Percentiles rank a stretch among this genome's conserved stretches.
phyloP scores from a whole-genome alignment of 2,888 invertebrate species.

The Oeneis ivallda region DNA sequence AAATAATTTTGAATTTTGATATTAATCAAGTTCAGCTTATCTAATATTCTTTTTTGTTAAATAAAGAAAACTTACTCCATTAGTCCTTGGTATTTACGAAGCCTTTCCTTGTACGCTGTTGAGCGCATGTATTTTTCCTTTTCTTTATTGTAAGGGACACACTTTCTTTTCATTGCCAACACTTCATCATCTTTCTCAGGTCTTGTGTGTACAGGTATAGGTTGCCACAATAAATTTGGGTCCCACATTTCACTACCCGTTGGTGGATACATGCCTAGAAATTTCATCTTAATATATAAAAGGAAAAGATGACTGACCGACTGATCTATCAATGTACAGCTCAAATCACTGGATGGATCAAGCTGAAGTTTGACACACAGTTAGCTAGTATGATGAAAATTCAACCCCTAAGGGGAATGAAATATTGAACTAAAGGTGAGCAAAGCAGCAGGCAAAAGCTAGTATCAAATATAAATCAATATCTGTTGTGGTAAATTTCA shows the following conservation, averaged over 20 bases:
- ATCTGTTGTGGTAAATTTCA: too few species aligned
- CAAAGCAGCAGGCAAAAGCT: too few species aligned
- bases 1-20: too few species aligned
- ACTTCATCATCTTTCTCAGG: constrained; percentile 84
- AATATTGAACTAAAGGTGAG: too few species aligned
- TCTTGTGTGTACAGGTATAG: constrained; percentile 88
- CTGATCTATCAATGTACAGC: too few species aligned
- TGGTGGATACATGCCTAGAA: constrained; percentile 86
- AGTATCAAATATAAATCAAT: too few species aligned
- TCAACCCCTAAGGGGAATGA: too few species aligned
- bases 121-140: constrained; percentile 73
- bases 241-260: constrained; percentile 82
- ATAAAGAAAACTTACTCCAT: constrained; percentile 75
- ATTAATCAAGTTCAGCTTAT: too few species aligned
- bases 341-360: too few species aligned
- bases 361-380: too few species aligned
- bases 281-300: neutral
- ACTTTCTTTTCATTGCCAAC: constrained; percentile 82
- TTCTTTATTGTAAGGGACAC: constrained; percentile 84
- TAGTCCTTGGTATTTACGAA: constrained; percentile 81
- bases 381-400: too few species aligned
- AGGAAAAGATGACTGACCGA: too few species aligned
- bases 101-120: constrained; percentile 77
- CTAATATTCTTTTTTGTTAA: neutral
- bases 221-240: constrained; percentile 85